These are phyloP conservation scores for Eilema depressum DNA, from an alignment of 2,888 invertebrate genomes.

Conservation along the genomic window DNA sequence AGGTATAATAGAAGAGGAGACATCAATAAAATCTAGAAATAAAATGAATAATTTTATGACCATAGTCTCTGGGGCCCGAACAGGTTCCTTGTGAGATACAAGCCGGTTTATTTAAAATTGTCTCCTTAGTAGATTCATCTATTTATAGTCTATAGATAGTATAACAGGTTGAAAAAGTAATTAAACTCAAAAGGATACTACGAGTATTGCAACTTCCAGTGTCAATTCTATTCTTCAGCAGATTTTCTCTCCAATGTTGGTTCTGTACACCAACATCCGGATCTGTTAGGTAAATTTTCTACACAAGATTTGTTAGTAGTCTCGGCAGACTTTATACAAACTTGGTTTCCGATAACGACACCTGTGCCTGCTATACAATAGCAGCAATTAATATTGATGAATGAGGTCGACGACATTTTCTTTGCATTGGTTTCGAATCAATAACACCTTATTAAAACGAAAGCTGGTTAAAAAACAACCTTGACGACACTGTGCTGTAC, in stretches of 20 bases:
- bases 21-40: neutral
- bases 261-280: no score
- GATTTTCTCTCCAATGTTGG: no score
- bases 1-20: neutral
- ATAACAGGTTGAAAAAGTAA: neutral
- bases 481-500: neutral
- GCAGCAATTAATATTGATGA: slow-evolving; percentile 45
- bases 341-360: slow-evolving; percentile 40
- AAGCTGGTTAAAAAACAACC: neutral
- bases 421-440: slow-evolving; percentile 27
- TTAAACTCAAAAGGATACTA: no score
- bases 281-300: no score
- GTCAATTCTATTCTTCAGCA: no score
- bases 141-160: neutral
- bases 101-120: neutral
- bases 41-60: neutral
- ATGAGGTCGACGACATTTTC: slow-evolving; percentile 50
- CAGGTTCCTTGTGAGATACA: neutral
- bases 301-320: neutral
- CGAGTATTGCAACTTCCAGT: no score
- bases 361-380: slow-evolving; percentile 31
- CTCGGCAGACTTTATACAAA: neutral
- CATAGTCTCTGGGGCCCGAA: neutral
- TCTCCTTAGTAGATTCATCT: neutral
- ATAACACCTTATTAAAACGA: neutral